Conservation (phyloP, 1,140 invertebrate species). For the Macrobrachium nipponense region DNA sequence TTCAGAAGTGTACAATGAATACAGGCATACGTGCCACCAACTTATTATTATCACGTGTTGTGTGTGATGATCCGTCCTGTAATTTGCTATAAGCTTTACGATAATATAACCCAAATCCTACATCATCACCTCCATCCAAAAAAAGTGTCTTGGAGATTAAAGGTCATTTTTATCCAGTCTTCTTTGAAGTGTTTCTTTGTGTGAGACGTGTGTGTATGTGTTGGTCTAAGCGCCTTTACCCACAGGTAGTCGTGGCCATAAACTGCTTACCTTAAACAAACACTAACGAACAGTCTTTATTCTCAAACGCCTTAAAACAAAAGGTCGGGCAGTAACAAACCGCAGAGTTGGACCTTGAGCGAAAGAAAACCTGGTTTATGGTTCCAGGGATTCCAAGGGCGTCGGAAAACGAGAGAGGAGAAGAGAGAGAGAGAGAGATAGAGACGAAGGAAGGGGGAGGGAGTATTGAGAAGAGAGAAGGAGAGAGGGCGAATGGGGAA, state of each 20-base stretch:
- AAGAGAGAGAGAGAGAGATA: conserved; percentile 36
- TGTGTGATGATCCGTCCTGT: no score
- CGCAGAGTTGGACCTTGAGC: conserved; percentile 57
- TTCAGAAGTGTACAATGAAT: no score
- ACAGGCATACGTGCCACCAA: no score
- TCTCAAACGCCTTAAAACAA: conserved; percentile 62
- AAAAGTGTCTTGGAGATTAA: no score
- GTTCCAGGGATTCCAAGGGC: conserved; percentile 26
- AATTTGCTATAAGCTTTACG: no score
- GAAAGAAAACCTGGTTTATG: conserved; percentile 58
- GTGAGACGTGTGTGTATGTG: conserved; percentile 18
- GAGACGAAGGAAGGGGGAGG: no score
- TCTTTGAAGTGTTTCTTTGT: conserved; percentile 16
- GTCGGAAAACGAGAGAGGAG: not conserved
- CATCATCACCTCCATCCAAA: no score
- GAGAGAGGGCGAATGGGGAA: no score
- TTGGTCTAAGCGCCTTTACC: conserved; percentile 1
- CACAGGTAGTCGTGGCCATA: conserved; percentile 48
- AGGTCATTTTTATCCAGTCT: not conserved
- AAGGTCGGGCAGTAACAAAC: conserved; percentile 57
- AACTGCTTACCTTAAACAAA: conserved; percentile 61
- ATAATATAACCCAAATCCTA: no score
- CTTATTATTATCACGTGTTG: no score
- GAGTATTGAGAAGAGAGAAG: no score
- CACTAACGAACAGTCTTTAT: conserved; percentile 62